Conservation (phyloP, 2,797 vertebrate species). For the Echiichthys vipera region DNA sequence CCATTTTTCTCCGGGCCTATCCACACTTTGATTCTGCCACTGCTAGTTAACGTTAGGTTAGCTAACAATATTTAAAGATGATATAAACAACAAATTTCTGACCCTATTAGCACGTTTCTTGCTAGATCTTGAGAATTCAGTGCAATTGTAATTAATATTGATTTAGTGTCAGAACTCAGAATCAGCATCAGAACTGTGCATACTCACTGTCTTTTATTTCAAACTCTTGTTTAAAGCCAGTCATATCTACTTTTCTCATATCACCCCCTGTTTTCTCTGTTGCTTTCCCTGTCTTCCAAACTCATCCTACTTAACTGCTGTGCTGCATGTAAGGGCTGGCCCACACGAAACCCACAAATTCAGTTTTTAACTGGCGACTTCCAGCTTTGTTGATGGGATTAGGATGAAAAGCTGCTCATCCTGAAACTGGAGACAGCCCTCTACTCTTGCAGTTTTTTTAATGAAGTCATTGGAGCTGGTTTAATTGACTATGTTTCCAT, state of each 20-base stretch:
- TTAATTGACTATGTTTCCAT: conserved; percentile 35
- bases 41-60: too few species aligned
- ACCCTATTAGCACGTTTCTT: too few species aligned
- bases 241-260: conserved; percentile 11
- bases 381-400: neutral
- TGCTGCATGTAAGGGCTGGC: neutral
- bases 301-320: conserved; percentile 3
- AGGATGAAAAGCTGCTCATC: neutral
- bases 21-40: too few species aligned
- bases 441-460: conserved; percentile 7
- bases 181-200: too few species aligned
- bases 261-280: neutral
- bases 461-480: conserved; percentile 18
- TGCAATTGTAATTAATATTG: too few species aligned
- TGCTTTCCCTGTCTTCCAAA: conserved; percentile 8
- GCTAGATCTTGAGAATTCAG: too few species aligned
- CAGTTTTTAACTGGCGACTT: neutral
- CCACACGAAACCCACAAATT: conserved; percentile 12
- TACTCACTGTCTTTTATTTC: neutral
- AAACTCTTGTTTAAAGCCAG: neutral
- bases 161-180: too few species aligned
- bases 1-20: too few species aligned
- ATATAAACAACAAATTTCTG: too few species aligned
- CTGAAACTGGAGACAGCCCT: neutral
- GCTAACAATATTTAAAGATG: too few species aligned